phyloP scores from a whole-genome alignment of 92 coral and sea anemone genomes.

The Palythoa heliodiscus region DNA sequence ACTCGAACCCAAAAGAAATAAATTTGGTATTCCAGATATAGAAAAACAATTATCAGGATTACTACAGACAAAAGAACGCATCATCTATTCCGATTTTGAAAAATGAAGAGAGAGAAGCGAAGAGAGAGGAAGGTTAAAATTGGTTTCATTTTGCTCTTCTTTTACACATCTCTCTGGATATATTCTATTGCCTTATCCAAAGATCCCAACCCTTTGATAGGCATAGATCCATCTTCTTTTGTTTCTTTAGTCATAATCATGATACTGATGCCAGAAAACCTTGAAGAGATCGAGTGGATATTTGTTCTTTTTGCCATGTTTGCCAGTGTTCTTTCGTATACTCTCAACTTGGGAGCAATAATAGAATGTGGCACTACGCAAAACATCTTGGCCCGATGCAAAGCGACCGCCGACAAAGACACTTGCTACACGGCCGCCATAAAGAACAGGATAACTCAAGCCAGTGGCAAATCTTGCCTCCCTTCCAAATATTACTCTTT shows the following conservation, averaged over 20 bases:
- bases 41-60: background rate
- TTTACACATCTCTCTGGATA: background rate
- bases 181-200: background rate
- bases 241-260: background rate
- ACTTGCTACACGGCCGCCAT: background rate
- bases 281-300: background rate
- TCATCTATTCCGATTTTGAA: background rate
- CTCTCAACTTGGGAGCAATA: background rate
- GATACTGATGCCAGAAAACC: background rate
- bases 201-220: background rate
- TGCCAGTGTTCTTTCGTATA: background rate
- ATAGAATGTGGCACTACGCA: background rate
- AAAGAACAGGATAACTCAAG: background rate
- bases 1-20: background rate
- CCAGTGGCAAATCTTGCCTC: background rate
- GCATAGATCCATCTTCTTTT: background rate
- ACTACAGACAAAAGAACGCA: background rate
- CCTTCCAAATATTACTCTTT: background rate
- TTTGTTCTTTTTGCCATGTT: background rate
- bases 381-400: background rate
- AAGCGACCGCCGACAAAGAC: background rate
- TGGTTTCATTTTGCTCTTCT: background rate
- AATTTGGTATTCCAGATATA: background rate
- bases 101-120: background rate
- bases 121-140: background rate